phyloP scores from a whole-genome alignment of 37 sponge, comb jelly and placozoan species.

The Halichondria panicea region DNA sequence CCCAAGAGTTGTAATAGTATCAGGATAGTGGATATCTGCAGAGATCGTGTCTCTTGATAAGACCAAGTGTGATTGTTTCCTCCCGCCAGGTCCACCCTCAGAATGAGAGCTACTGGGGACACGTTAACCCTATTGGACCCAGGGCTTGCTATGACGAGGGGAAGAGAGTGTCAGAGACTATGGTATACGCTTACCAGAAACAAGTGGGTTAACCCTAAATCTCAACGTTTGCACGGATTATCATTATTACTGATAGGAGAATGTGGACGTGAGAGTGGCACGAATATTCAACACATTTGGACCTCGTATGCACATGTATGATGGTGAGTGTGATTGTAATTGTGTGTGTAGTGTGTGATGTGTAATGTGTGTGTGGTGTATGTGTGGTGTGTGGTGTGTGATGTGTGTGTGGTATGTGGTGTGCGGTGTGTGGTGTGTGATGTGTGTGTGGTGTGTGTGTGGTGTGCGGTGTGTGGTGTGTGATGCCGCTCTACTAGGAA shows the following conservation, averaged over 20 bases:
- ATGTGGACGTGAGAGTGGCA: slow-evolving; percentile 89
- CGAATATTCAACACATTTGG: slow-evolving; percentile 98
- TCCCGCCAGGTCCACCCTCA: slow-evolving; percentile 84
- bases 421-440: no score
- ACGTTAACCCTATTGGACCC: slow-evolving; percentile 96
- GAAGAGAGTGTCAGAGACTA: slow-evolving; percentile 93
- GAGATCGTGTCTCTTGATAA: no score
- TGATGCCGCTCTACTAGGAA: slow-evolving; percentile 52
- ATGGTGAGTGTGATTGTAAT: slow-evolving; percentile 63
- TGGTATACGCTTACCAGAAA: slow-evolving; percentile 85
- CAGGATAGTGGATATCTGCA: neutral
- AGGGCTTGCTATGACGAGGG: slow-evolving; percentile 97
- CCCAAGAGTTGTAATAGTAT: no score
- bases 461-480: no score
- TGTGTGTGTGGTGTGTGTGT: no score
- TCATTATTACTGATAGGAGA: slow-evolving; percentile 58
- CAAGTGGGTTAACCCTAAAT: slow-evolving; percentile 47
- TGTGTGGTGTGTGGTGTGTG: no score
- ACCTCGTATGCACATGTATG: slow-evolving; percentile 95
- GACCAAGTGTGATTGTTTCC: no score
- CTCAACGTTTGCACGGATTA: no score
- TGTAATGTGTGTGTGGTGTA: no score
- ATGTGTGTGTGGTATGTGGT: no score
- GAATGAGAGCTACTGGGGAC: slow-evolving; percentile 87
- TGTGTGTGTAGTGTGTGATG: no score